Conservation (phyloP, 2,113 vertebrate species). For the Asarcornis scutulata region DNA sequence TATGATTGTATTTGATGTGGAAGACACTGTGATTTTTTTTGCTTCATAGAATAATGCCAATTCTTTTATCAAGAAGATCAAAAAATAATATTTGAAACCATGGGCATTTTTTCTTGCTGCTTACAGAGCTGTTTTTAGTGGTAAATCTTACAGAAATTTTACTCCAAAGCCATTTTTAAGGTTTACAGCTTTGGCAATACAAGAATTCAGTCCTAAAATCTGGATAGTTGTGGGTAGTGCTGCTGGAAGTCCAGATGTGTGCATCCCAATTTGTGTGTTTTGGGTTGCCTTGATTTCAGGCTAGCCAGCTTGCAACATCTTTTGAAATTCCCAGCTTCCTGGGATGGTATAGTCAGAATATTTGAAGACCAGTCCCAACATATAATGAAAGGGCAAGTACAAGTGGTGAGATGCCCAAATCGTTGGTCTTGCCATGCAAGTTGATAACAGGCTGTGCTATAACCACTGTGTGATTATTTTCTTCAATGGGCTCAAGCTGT, state of each 20-base stretch:
- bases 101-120: neutral
- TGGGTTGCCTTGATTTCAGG: constrained; percentile 32
- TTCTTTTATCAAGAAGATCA: neutral
- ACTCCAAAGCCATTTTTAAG: neutral
- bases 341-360: neutral
- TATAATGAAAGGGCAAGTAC: neutral
- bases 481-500: neutral
- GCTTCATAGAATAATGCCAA: neutral
- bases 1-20: neutral
- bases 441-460: neutral
- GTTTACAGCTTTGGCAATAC: neutral
- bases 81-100: neutral
- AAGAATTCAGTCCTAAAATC: neutral
- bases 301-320: neutral
- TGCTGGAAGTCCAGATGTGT: neutral
- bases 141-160: neutral
- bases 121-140: constrained; percentile 7
- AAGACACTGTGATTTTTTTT: constrained; percentile 3
- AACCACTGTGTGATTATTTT: neutral
- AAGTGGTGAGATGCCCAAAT: neutral
- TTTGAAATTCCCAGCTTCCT: neutral
- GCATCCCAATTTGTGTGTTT: neutral
- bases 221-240: neutral
- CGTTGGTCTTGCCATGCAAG: neutral
- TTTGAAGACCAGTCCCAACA: neutral